phyloP scores from a whole-genome alignment of 1,140 invertebrate species.

The Acromyrmex charruanus region DNA sequence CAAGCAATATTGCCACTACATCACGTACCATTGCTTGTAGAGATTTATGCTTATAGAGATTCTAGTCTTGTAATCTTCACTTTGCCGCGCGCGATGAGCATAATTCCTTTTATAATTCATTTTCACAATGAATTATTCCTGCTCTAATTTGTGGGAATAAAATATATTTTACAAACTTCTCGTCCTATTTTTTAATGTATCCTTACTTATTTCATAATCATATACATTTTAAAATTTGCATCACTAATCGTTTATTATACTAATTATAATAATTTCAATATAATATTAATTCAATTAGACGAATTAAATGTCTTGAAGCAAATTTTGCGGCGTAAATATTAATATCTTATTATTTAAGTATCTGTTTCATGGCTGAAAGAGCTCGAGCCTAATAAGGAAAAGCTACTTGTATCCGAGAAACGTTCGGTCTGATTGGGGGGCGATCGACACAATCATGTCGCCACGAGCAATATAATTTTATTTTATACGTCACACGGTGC shows the following conservation, averaged over 20 bases:
- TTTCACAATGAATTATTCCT: not conserved
- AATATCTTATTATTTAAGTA: not conserved
- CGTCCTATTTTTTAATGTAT: not conserved
- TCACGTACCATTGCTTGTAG: not conserved
- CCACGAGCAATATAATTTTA: slow-evolving; percentile 40
- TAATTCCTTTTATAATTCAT: not conserved
- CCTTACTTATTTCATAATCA: not conserved
- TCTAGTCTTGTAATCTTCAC: slow-evolving; percentile 2
- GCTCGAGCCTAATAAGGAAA: slow-evolving; percentile 8
- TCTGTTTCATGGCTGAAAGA: slow-evolving; percentile 2
- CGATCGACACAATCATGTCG: slow-evolving; percentile 29
- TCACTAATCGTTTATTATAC: not conserved
- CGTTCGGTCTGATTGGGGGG: not conserved
- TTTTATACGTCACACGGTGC: slow-evolving; percentile 25
- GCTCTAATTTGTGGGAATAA: not conserved
- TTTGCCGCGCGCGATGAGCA: not conserved
- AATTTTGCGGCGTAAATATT: not conserved
- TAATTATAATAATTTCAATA: slow-evolving; percentile 11
- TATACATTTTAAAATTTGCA: not conserved
- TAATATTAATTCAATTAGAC: not conserved
- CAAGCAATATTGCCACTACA: not conserved
- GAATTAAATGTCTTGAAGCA: not conserved
- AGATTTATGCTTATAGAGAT: not conserved
- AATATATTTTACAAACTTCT: not conserved
- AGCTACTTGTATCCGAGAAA: slow-evolving; percentile 7